Percentiles rank a stretch among this genome's conserved stretches.
Evolutionary conservation across 2,888 invertebrate genomes (phyloP).

Genomic region (Limnephilus lunatus): DNA sequence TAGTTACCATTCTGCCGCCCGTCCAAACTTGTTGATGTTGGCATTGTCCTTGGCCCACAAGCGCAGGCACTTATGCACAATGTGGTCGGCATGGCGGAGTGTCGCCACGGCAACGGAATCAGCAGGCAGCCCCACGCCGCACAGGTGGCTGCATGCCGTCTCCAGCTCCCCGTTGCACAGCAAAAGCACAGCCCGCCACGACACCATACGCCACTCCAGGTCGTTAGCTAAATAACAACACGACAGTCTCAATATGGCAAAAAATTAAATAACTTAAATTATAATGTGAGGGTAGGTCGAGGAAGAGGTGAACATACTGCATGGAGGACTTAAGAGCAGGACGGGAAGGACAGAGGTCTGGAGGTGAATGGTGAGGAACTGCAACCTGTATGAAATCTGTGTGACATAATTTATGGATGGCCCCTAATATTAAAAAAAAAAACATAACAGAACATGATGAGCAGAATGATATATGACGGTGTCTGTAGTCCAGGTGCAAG

Average conservation of each 20-base stretch:
- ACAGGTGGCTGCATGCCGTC: slow-evolving; percentile 55
- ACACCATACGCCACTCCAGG: background rate
- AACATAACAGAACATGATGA: too few relatives aligned
- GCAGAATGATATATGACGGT: too few relatives aligned
- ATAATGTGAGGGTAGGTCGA: too few relatives aligned
- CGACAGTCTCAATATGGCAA: background rate
- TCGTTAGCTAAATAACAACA: background rate
- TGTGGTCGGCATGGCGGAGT: slow-evolving; percentile 58
- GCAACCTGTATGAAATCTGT: too few relatives aligned
- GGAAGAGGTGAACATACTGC: too few relatives aligned
- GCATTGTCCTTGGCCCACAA: slow-evolving; percentile 39
- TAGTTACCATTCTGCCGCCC: slow-evolving; percentile 63
- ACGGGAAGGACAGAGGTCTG: too few relatives aligned
- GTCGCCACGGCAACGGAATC: slow-evolving; percentile 59
- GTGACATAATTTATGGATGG: too few relatives aligned
- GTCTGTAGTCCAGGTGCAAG: too few relatives aligned
- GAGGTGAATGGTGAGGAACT: too few relatives aligned
- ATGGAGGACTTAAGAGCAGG: too few relatives aligned
- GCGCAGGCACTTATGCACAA: slow-evolving; percentile 51
- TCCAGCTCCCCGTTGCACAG: slow-evolving; percentile 52
- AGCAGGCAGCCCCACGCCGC: slow-evolving; percentile 42
- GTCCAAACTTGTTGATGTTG: slow-evolving; percentile 32
- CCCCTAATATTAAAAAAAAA: too few relatives aligned
- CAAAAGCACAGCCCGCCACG: slow-evolving; percentile 56
- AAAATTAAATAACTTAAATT: background rate